phyloP scores from a whole-genome alignment of 1,140 invertebrate species.

The Psilanteris sp. region DNA sequence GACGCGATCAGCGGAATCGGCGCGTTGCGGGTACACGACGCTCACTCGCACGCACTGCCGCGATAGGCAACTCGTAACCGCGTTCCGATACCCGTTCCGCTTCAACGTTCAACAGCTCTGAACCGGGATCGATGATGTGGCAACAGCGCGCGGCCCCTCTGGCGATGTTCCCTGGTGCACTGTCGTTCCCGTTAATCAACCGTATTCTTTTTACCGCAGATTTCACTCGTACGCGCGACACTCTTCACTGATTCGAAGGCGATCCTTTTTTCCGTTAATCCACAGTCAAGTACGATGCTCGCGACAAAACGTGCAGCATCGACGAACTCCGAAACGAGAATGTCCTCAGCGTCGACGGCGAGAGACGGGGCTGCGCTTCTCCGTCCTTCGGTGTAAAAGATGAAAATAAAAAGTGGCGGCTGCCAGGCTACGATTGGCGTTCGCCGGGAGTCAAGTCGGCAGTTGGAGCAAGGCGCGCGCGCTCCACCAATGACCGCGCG shows the following conservation, averaged over 20 bases:
- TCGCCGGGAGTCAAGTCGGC: conserved; percentile 46
- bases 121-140: conserved; percentile 14
- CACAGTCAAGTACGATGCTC: conserved; percentile 5
- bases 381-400: conserved; percentile 60
- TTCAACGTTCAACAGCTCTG: background rate
- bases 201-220: background rate
- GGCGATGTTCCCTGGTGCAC: conserved; percentile 62
- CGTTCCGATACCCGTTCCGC: too few relatives aligned
- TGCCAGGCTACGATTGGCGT: conserved; percentile 70
- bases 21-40: too few relatives aligned
- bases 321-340: conserved; percentile 74
- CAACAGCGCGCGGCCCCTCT: conserved; percentile 61
- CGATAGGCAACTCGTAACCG: too few relatives aligned
- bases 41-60: too few relatives aligned
- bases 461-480: conserved; percentile 67
- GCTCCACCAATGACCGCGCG: conserved; percentile 26
- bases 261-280: conserved; percentile 6
- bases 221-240: background rate
- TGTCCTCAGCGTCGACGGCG: conserved; percentile 70
- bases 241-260: background rate
- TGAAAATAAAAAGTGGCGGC: conserved; percentile 75
- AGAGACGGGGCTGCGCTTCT: conserved; percentile 65
- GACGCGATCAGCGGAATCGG: too few relatives aligned
- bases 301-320: conserved; percentile 67
- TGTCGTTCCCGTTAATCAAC: conserved; percentile 5